Percentiles rank a stretch among this genome's conserved stretches.
phyloP scores from a whole-genome alignment of 2,113 vertebrate species.

The Laticauda colubrina region DNA sequence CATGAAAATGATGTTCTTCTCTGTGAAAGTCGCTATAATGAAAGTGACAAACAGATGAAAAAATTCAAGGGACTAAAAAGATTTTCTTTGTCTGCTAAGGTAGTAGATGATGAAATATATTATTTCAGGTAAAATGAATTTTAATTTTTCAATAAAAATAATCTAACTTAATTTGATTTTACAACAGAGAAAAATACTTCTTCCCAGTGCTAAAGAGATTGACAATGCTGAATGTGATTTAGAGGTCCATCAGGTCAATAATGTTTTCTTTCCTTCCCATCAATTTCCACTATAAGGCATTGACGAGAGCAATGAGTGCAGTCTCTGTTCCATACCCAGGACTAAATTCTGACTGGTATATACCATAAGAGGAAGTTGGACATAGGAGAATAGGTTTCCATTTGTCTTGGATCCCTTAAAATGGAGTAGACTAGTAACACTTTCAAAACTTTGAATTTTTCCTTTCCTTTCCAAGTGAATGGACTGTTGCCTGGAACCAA shows the following conservation, averaged over 20 bases:
- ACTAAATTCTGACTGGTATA: neutral
- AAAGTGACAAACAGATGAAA: conserved; percentile 98
- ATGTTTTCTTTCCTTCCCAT: neutral
- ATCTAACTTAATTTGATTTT: neutral
- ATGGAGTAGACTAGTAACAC: neutral
- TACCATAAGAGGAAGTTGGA: neutral
- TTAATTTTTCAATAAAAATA: neutral
- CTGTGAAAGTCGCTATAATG: conserved; percentile 98
- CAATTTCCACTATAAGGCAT: neutral
- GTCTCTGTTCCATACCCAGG: neutral
- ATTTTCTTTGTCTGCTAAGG: conserved; percentile 95
- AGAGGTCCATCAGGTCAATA: neutral
- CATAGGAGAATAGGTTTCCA: neutral
- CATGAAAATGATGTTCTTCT: conserved; percentile 91
- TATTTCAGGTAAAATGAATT: conserved; percentile 86
- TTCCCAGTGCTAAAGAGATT: neutral
- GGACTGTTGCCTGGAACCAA: neutral
- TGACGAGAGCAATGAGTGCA: neutral
- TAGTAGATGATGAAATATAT: conserved; percentile 97
- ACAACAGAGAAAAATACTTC: neutral
- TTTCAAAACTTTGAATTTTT: neutral
- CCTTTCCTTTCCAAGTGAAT: neutral
- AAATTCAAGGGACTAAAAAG: conserved; percentile 97
- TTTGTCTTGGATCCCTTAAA: neutral
- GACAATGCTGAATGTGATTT: neutral